Base-by-base conservation (phyloP, 1,140 invertebrate genomes). In the Prorops nasuta region DNA sequence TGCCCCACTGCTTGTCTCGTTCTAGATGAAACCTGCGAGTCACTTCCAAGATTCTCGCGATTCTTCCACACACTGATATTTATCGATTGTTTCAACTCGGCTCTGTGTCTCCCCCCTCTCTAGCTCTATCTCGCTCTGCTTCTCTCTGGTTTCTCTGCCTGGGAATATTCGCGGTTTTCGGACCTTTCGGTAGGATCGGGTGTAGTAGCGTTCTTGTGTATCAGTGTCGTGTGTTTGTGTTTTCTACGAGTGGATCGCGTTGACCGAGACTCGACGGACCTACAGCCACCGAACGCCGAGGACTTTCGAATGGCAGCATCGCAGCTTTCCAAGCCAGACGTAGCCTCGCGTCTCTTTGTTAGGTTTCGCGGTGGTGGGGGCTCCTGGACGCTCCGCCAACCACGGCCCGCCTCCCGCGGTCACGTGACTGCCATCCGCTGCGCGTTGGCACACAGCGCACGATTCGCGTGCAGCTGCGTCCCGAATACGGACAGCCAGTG, bases 291-390 rank as follows among this genome's bases (percentile, higher is more conserved):
- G 46, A 69, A 49, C 49, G 54, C 53, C 67, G 59, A 64, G 51
- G 61, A 72, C 69, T 71, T 71, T 74, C 69, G 72, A 66, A 60
- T 64, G 54, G 58, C 58, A 63, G 38, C 50, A 48, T 49, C 44
- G 49, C 57, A 32, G 58, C 39, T 35, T 12, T 28, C 6, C 39
- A 45, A 49, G 40, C 28, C 42, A 36, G 51, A 63, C 45, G 44
- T 64, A 64, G 63, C 61, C 60, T 63, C 63, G 42, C 40, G 64
- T 66, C 66, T 64, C 71, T 73, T 73, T 73, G 71, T 73, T 69
- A 64, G 43, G 35, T 36, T 6, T 12, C 28, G 34, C n/a, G 24
- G 16, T 12, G 57, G 12, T 40, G 52, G 49, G 49, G 50, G 17
- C 24, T 2, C 6, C 39, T 4, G n/a, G 28, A 14, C 35, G 21